Evolutionary conservation across 2,113 vertebrate species (phyloP).

Genomic region (Scytalopus superciliaris): DNA sequence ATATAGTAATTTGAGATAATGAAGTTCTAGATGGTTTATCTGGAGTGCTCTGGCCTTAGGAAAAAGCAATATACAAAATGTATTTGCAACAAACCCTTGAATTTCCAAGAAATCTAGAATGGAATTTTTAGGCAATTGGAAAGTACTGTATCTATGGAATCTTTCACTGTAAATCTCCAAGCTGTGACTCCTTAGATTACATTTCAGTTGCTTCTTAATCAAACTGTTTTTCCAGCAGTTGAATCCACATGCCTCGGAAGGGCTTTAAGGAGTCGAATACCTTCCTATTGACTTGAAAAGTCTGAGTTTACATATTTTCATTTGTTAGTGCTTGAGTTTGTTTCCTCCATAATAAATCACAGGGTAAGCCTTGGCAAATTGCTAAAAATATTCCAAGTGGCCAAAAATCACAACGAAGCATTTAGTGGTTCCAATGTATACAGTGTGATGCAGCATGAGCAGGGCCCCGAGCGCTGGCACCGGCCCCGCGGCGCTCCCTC

Average conservation of each 20-base stretch:
- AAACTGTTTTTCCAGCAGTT: not conserved
- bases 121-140: not conserved
- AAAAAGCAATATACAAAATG: not conserved
- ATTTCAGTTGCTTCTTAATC: not conserved
- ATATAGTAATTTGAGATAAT: not conserved
- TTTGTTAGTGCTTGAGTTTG: conserved; percentile 69
- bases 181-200: not conserved
- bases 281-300: conserved; percentile 54
- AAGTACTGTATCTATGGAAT: not conserved
- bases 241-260: not conserved
- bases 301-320: conserved; percentile 64
- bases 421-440: conserved; percentile 7
- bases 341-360: conserved; percentile 67
- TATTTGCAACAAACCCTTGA: not conserved
- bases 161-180: not conserved
- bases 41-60: not conserved
- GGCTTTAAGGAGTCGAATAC: conserved; percentile 21
- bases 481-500: not conserved
- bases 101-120: not conserved
- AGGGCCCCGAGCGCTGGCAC: not conserved
- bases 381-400: conserved; percentile 58
- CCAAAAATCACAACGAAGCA: conserved; percentile 57
- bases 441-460: not conserved
- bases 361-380: conserved; percentile 59
- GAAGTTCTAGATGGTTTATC: not conserved